These are phyloP conservation scores for Vollenhovia emeryi DNA, from an alignment of 1,140 invertebrate species.

Conservation along the genomic window DNA sequence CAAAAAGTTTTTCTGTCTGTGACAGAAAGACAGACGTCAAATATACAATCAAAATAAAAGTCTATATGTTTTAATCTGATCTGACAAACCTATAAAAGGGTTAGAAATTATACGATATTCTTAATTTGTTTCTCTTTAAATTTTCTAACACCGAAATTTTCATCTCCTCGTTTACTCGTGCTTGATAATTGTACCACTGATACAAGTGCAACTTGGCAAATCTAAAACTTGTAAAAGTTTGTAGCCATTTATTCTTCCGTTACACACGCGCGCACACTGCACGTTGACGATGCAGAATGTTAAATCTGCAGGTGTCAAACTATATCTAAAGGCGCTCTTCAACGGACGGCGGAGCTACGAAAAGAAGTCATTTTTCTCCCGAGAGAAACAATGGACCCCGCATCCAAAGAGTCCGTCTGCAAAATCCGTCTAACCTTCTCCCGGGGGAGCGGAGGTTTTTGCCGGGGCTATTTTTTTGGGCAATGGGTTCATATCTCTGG, in stretches of 20 bases:
- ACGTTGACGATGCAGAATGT: background rate
- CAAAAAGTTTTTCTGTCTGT: background rate
- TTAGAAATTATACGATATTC: background rate
- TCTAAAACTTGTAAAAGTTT: background rate
- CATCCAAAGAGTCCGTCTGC: conserved; percentile 21
- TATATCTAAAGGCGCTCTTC: background rate
- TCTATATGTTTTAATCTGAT: background rate
- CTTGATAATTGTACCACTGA: background rate
- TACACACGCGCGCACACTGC: background rate
- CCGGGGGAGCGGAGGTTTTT: conserved; percentile 22
- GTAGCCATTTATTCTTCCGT: background rate
- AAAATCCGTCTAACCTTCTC: conserved; percentile 50
- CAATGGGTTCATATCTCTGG: conserved; percentile 50
- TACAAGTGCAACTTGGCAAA: background rate
- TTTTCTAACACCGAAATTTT: background rate
- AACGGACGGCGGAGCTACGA: background rate
- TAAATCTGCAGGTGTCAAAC: conserved; percentile 4
- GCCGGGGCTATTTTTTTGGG: conserved; percentile 32
- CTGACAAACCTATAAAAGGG: background rate
- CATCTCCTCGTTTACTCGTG: background rate
- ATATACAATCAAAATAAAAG: background rate
- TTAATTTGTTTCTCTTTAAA: background rate
- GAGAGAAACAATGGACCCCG: conserved; percentile 42
- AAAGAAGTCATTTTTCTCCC: conserved; percentile 5
- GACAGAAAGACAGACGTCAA: too few species aligned